Evolutionary conservation across 2,888 invertebrate species (phyloP).

Genomic region (Saturnia pavonia): DNA sequence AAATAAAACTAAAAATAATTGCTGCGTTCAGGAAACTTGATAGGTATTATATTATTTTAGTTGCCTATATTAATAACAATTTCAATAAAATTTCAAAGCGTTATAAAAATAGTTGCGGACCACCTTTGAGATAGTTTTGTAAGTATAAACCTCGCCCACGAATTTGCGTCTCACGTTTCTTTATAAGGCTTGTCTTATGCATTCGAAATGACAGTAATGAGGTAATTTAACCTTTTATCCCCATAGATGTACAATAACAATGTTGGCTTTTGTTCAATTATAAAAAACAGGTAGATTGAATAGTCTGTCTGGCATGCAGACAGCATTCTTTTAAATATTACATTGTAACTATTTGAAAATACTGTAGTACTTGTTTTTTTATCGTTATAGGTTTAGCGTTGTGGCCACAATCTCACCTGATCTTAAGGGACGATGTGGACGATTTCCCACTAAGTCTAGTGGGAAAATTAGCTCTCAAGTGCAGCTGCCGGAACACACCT

Average conservation of each 20-base stretch:
- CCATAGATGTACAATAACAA: constrained; percentile 3
- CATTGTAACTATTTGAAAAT: too few species aligned
- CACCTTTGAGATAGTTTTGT: constrained; percentile 25
- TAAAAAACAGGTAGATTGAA: background rate
- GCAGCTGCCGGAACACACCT: too few species aligned
- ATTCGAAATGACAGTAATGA: constrained; percentile 19
- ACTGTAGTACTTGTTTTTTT: too few species aligned
- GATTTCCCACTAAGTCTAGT: too few species aligned
- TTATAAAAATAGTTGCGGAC: constrained; percentile 29
- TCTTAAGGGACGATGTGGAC: too few species aligned
- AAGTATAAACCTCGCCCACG: constrained; percentile 15
- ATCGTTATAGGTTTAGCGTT: too few species aligned
- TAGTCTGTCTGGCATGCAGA: background rate
- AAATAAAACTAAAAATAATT: too few species aligned
- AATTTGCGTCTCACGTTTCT: constrained; percentile 20
- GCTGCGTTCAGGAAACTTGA: background rate
- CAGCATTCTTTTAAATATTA: background rate
- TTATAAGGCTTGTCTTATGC: constrained; percentile 19
- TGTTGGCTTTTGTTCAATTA: constrained; percentile 16
- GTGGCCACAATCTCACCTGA: too few species aligned
- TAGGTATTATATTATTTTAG: background rate
- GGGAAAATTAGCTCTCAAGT: too few species aligned
- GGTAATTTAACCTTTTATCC: constrained; percentile 15
- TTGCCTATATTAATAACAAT: background rate
- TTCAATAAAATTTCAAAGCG: constrained; percentile 28